These are phyloP conservation scores for Labrus mixtus DNA, from an alignment of 2,113 vertebrate species.

Conservation along the genomic window DNA sequence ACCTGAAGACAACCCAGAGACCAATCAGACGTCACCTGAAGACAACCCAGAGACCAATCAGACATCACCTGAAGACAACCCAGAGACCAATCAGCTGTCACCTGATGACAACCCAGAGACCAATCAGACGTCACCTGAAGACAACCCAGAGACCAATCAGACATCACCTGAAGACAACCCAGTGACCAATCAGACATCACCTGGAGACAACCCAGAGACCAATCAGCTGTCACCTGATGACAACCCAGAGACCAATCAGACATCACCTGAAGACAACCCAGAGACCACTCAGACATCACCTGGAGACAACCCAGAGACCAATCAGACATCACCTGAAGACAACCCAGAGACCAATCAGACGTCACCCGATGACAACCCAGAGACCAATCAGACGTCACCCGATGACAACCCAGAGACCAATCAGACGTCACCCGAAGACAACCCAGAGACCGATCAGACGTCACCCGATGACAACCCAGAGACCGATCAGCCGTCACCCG, in stretches of 20 bases:
- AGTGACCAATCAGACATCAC: slow-evolving; percentile 18
- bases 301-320: slow-evolving; percentile 28
- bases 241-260: slow-evolving; percentile 19
- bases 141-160: slow-evolving; percentile 35
- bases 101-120: slow-evolving; percentile 14
- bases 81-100: too few species aligned
- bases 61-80: too few species aligned
- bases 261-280: slow-evolving; percentile 38
- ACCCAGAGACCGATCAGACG: too few species aligned
- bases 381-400: too few species aligned
- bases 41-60: too few species aligned
- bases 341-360: slow-evolving; percentile 7
- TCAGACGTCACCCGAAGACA: too few species aligned
- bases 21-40: too few species aligned
- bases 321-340: slow-evolving; percentile 43
- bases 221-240: slow-evolving; percentile 50
- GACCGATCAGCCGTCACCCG: too few species aligned
- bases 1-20: too few species aligned
- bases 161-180: background rate
- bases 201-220: slow-evolving; percentile 10
- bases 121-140: background rate
- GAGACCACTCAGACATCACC: slow-evolving; percentile 38
- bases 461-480: too few species aligned
- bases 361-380: too few species aligned
- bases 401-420: too few species aligned